Base-by-base conservation (phyloP, 2,113 vertebrate species). In the Oreochromis aureus region DNA sequence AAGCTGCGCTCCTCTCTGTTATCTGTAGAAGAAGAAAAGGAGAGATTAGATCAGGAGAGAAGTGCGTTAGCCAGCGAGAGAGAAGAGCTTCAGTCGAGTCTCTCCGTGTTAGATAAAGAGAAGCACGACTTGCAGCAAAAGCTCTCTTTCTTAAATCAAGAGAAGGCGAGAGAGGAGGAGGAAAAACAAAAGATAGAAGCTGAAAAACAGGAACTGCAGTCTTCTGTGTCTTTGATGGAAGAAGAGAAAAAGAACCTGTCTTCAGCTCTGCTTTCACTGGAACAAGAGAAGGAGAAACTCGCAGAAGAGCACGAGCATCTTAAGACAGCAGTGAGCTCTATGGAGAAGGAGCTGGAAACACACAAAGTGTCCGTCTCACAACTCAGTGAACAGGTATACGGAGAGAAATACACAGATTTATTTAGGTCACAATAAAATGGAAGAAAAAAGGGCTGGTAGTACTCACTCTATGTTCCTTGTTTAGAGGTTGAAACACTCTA, bases 241-340 rank as follows among this genome's bases (percentile, higher is more conserved):
- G 51, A 89, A 6, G 95, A 95, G 83, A 95, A 92, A 89, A 93
- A 79, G 2, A 81, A 82, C 7, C 27, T 94, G 48, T 76, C 85
- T 27, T 86, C 66, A 2, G 32, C 82, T 51, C 89, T 87, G 61
- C 96, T 71, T 85, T 93, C 82, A 34, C 61, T 91, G 93, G 94
- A 91, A 84, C 87, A 90, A 89, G 93, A 95, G 84, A 96, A 24
- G 18, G 89, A 96, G 73, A 93, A 94, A 87, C 92, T 93, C 13
- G 2, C 51, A 71, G 66, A 81, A 41, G 85, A 93, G 76, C 86
- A 76, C 4, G 73, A 90, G 41, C 36, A 12, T 6, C 90, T 95
- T 41, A 90, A 76, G 89, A 83, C 83, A n/a, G 6, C 84, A 6
- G 76, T 90, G 3, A 13, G 73, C 5, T 92, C 84, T 5, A 10